phyloP scores from a whole-genome alignment of 1,140 invertebrate species.

The Magallana ariakensis region DNA sequence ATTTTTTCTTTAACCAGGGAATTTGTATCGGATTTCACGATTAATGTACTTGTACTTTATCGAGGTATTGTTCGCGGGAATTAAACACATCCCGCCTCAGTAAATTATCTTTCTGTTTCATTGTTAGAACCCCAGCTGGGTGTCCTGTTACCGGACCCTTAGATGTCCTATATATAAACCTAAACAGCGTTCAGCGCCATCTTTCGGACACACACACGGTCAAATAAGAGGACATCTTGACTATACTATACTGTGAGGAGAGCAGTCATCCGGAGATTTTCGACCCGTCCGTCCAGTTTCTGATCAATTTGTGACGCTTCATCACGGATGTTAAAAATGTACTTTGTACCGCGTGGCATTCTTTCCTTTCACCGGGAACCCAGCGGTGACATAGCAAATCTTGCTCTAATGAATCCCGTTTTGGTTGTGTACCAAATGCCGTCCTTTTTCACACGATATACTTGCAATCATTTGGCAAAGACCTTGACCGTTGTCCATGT shows the following conservation, averaged over 20 bases:
- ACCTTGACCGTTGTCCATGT: background rate
- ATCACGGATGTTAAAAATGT: background rate
- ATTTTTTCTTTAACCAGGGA: background rate
- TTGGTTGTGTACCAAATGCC: background rate
- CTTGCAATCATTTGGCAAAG: background rate
- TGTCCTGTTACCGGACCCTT: background rate
- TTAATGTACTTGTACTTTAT: background rate
- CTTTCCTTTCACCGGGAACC: background rate
- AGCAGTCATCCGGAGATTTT: background rate
- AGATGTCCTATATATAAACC: constrained; percentile 2
- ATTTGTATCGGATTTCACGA: background rate
- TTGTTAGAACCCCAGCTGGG: background rate
- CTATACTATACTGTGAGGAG: background rate
- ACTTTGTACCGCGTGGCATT: background rate
- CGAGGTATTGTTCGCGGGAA: background rate
- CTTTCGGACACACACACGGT: constrained; percentile 1
- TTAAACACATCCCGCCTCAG: background rate
- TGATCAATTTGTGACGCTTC: constrained; percentile 11
- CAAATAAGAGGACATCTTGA: background rate
- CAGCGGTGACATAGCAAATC: background rate
- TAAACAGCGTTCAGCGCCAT: background rate
- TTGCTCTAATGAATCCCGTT: background rate
- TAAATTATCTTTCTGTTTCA: background rate
- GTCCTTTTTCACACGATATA: background rate
- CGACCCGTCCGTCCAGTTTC: background rate